phyloP scores from a whole-genome alignment of 2,888 invertebrate genomes.

The Hybos culiciformis region DNA sequence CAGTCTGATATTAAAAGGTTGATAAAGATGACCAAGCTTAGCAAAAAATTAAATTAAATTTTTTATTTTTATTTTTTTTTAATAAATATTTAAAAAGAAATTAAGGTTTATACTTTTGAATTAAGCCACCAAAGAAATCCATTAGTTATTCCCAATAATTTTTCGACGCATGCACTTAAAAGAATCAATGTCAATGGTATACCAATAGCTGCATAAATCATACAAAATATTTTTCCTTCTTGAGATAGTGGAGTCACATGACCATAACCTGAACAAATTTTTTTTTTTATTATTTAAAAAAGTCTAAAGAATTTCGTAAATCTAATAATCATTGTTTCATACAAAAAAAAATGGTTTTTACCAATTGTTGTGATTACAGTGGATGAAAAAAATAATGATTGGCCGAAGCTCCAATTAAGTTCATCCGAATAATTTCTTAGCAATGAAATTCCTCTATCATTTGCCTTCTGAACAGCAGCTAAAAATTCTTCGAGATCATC shows the following conservation, averaged over 20 bases:
- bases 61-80: no score
- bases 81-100: no score
- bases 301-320: not conserved
- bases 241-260: conserved; percentile 76
- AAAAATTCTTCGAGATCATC: conserved; percentile 59
- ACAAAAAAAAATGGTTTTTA: conserved; percentile 26
- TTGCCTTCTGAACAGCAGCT: conserved; percentile 55
- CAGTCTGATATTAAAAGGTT: conserved; percentile 60
- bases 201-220: conserved; percentile 69
- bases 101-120: no score
- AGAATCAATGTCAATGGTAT: conserved; percentile 78
- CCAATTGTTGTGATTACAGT: conserved; percentile 84
- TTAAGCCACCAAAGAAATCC: conserved; percentile 52
- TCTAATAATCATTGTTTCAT: not conserved
- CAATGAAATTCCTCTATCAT: conserved; percentile 64
- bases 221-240: conserved; percentile 78
- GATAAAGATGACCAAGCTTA: conserved; percentile 55
- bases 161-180: conserved; percentile 67
- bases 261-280: conserved; percentile 85
- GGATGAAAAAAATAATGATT: conserved; percentile 75
- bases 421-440: conserved; percentile 61
- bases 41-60: conserved; percentile 42
- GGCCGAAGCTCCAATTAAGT: conserved; percentile 83
- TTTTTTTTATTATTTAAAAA: no score
- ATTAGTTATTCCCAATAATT: conserved; percentile 61